Base-by-base conservation (phyloP, 2,113 vertebrate genomes). In the Pseudopodoces humilis region DNA sequence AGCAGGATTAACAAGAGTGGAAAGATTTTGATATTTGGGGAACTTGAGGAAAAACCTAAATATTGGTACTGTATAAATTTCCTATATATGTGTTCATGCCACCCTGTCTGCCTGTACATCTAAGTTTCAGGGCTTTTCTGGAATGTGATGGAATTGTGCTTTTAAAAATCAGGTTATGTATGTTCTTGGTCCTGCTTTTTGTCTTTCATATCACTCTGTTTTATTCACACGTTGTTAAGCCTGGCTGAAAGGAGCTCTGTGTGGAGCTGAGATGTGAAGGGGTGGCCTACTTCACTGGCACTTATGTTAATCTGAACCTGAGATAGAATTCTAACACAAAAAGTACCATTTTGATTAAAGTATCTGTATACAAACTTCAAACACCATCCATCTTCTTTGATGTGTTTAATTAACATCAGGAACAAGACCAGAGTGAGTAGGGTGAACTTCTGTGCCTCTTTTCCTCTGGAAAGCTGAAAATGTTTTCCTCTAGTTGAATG, bases 321-420 rank as follows among this genome's bases (percentile, higher is more conserved):
- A 90, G 44, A 80, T 67, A 86, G 46, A 85, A 95, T 72, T 93
- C 49, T 50, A 85, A 80, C 43, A 50, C 21, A 69, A 58, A 91
- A 93, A 71, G 43, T 56, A 77, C 17, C 2, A 19, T 90, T 90
- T 89, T 88, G 50, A 47, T 83, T 94, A 55, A 72, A 62, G 30
- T 52, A 25, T 80, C 75, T 70, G 7, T 67, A 55, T 59, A 67
- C 68, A 88, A 92, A 78, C 71, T 80, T 95, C 85, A 94, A 93
- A 83, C 81, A 62, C 35, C 82, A 37, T 55, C 24, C 3, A 0
- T 83, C 23, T 4, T 85, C 63, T 88, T 71, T 90, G 75, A 93
- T 93, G 60, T 77, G 44, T 68, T 87, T 95, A 77, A 94, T 95
- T 83, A 90, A 59, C 50, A 83, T 44, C 75, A 90, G 68, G 43